These are phyloP conservation scores for Nothoprocta pentlandii DNA, from an alignment of 2,113 vertebrate species.

Conservation along the genomic window DNA sequence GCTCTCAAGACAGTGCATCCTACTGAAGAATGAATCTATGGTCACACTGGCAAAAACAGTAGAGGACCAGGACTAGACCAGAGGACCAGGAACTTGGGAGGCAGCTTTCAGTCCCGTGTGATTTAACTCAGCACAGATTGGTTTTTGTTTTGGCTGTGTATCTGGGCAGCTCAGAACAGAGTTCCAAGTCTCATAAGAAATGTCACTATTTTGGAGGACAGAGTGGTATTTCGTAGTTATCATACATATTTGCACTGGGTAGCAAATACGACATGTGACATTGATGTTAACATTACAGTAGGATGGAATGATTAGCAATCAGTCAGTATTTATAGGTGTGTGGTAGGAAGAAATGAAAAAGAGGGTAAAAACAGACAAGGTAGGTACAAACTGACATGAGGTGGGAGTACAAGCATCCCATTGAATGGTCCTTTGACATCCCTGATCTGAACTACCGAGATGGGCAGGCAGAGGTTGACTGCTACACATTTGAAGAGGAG, in stretches of 20 bases:
- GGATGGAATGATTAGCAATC: not conserved
- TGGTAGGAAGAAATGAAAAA: not conserved
- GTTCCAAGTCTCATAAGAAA: not conserved
- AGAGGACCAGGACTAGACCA: not conserved
- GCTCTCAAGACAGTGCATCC: accelerated
- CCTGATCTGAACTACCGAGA: not conserved
- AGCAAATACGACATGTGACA: not conserved
- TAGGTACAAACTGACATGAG: not conserved
- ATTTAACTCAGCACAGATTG: not conserved
- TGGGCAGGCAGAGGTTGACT: not conserved
- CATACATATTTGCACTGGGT: not conserved
- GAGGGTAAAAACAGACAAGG: not conserved
- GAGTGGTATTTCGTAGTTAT: not conserved
- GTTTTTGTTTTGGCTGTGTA: not conserved
- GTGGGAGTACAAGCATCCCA: not conserved
- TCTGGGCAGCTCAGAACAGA: not conserved
- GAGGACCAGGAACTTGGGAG: not conserved
- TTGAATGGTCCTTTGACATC: not conserved
- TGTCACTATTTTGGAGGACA: not conserved
- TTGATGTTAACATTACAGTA: not conserved
- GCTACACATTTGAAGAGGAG: not conserved
- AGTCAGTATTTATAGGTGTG: not conserved
- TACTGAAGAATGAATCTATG: not conserved
- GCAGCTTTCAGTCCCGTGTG: not conserved
- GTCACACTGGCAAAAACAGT: not conserved